A percentile compares a stretch with the other conserved stretches of the same genome.
Evolutionary conservation across 2,888 invertebrate species (phyloP).

Genomic region (Sphaerophoria taeniata): DNA sequence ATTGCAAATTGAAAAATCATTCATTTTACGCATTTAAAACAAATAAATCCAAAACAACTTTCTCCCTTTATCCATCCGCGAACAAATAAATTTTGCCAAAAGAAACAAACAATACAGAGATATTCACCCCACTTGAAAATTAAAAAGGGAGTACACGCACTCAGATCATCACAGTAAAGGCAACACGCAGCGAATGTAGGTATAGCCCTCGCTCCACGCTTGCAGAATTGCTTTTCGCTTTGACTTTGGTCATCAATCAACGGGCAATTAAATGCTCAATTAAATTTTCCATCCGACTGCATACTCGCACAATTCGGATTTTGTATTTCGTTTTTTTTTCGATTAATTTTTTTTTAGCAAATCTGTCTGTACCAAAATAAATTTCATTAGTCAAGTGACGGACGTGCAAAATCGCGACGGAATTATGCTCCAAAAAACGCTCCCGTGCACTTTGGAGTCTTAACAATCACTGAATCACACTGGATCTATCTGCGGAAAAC

Average conservation of each 20-base stretch:
- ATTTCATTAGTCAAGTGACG: constrained; percentile 34
- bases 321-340: neutral
- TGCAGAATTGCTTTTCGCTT: constrained; percentile 59
- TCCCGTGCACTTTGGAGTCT: constrained; percentile 59
- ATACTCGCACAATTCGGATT: constrained; percentile 53
- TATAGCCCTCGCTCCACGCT: constrained; percentile 23
- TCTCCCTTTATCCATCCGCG: constrained; percentile 38
- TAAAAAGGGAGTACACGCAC: constrained; percentile 25
- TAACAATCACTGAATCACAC: constrained; percentile 60
- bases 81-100: constrained; percentile 26
- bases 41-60: constrained; percentile 8
- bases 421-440: constrained; percentile 46
- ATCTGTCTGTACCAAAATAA: constrained; percentile 44
- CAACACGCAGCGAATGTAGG: constrained; percentile 39
- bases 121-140: constrained; percentile 22
- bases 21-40: constrained; percentile 58
- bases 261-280: constrained; percentile 74
- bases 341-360: constrained; percentile 29
- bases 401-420: constrained; percentile 59
- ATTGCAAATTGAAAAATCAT: constrained; percentile 75
- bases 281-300: constrained; percentile 78
- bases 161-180: neutral
- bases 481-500: constrained; percentile 29
- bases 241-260: constrained; percentile 67
- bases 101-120: constrained; percentile 1